Evolutionary conservation across 2,797 vertebrate genomes (phyloP).

Genomic region (Sciurus carolinensis): DNA sequence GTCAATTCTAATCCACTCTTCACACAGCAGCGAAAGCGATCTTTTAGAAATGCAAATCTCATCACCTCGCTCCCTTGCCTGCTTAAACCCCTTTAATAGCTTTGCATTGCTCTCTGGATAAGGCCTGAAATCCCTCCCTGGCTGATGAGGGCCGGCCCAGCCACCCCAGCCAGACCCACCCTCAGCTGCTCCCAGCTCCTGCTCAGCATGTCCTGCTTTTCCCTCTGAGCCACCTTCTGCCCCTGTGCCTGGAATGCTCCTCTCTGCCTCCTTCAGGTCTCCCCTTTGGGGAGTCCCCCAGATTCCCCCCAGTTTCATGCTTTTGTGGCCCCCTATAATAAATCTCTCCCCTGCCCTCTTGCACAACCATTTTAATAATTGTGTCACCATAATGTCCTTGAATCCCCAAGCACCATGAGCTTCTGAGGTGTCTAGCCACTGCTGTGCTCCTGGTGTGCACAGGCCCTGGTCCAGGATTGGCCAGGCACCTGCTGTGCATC

Average conservation of each 20-base stretch:
- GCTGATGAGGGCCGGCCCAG: neutral
- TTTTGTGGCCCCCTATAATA: neutral
- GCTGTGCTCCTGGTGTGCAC: neutral
- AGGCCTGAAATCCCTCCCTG: constrained; percentile 29
- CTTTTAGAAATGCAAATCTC: constrained; percentile 81
- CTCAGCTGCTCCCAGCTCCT: neutral
- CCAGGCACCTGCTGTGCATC: neutral
- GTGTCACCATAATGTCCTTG: neutral
- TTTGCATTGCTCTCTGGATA: neutral
- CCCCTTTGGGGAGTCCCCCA: neutral
- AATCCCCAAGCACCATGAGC: neutral
- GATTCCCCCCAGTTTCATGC: no score
- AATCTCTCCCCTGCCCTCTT: neutral
- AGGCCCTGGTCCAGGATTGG: neutral
- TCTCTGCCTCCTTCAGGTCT: no score
- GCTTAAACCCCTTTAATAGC: constrained; percentile 68
- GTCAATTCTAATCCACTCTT: constrained; percentile 69
- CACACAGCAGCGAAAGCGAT: constrained; percentile 47
- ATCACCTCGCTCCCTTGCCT: neutral
- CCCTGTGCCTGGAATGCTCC: neutral
- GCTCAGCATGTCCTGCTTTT: no score
- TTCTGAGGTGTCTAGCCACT: neutral
- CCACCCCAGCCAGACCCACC: neutral
- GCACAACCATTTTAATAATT: neutral
- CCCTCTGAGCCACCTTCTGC: neutral